Percentiles rank a stretch among this genome's conserved stretches.
phyloP scores from a whole-genome alignment of 2,888 invertebrate species.

The Axea sp. region DNA sequence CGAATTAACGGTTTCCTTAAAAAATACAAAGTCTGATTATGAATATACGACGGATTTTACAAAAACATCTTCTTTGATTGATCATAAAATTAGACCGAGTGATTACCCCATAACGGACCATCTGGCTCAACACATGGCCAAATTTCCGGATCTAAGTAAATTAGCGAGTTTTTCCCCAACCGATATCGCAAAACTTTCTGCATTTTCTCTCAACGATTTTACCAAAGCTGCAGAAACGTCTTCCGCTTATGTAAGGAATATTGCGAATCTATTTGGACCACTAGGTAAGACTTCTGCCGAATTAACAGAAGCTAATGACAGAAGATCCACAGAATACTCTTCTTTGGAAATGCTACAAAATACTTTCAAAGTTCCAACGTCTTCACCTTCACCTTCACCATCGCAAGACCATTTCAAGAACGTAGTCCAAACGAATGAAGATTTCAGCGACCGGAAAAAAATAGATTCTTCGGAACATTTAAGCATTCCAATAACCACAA shows the following conservation, averaged over 20 bases:
- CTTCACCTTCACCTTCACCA: constrained; percentile 62
- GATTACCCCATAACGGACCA: constrained; percentile 75
- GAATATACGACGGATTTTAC: constrained; percentile 74
- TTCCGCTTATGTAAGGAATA: constrained; percentile 75
- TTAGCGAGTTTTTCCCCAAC: constrained; percentile 74
- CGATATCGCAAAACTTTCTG: constrained; percentile 75
- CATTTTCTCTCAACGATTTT: constrained; percentile 75
- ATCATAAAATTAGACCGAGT: constrained; percentile 65
- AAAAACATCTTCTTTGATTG: constrained; percentile 70
- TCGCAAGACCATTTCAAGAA: constrained; percentile 66
- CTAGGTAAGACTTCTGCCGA: constrained; percentile 71
- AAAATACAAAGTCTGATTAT: constrained; percentile 75
- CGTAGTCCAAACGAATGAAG: constrained; percentile 57
- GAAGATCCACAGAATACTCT: constrained; percentile 68
- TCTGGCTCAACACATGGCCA: constrained; percentile 73
- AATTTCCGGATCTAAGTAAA: constrained; percentile 76
- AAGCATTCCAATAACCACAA: constrained; percentile 65
- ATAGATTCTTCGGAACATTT: constrained; percentile 64
- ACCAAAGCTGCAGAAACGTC: constrained; percentile 74
- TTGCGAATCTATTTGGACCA: constrained; percentile 76
- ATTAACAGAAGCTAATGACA: constrained; percentile 66
- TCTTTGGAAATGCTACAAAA: constrained; percentile 66
- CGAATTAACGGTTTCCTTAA: constrained; percentile 76
- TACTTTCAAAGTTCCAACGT: constrained; percentile 65
- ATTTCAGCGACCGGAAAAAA: constrained; percentile 69